These are phyloP conservation scores for Lates calcarifer DNA, from an alignment of 2,113 vertebrate genomes.

Conservation along the genomic window DNA sequence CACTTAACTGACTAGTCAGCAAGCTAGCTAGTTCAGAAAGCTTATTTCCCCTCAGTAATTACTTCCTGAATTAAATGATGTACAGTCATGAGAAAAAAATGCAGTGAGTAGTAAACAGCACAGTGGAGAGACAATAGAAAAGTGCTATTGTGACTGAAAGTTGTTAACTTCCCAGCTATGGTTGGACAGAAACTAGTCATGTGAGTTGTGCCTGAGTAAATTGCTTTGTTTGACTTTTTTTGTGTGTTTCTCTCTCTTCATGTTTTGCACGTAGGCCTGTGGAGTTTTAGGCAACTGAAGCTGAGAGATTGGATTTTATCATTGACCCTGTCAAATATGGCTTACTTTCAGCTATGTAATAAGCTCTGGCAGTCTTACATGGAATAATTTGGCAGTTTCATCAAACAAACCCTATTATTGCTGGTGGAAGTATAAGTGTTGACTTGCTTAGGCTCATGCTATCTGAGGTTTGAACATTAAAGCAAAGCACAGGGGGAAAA, in stretches of 20 bases:
- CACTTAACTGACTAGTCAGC: no score
- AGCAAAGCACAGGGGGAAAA: constrained; percentile 17
- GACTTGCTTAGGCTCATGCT: constrained; percentile 21
- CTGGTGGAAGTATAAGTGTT: constrained; percentile 41
- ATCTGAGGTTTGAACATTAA: constrained; percentile 33
- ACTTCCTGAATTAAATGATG: no score
- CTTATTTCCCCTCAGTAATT: no score
- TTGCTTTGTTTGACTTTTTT: not conserved
- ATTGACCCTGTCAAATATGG: not conserved
- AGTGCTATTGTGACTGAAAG: not conserved
- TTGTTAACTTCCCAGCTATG: not conserved
- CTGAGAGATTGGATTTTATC: not conserved
- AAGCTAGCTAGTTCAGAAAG: no score
- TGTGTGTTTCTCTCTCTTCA: not conserved
- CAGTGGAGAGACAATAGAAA: no score
- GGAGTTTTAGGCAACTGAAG: not conserved
- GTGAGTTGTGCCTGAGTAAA: no score
- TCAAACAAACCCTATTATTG: constrained; percentile 26
- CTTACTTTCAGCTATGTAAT: not conserved
- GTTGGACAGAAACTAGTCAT: no score
- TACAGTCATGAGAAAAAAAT: no score
- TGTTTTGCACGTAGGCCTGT: not conserved
- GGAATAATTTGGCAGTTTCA: constrained; percentile 8
- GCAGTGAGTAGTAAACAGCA: no score
- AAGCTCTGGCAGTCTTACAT: not conserved